Evolutionary conservation across 1,140 invertebrate genomes (phyloP), one percentile per base, ranked within the genome.

Genomic region (Temnothorax curvispinosus): DNA sequence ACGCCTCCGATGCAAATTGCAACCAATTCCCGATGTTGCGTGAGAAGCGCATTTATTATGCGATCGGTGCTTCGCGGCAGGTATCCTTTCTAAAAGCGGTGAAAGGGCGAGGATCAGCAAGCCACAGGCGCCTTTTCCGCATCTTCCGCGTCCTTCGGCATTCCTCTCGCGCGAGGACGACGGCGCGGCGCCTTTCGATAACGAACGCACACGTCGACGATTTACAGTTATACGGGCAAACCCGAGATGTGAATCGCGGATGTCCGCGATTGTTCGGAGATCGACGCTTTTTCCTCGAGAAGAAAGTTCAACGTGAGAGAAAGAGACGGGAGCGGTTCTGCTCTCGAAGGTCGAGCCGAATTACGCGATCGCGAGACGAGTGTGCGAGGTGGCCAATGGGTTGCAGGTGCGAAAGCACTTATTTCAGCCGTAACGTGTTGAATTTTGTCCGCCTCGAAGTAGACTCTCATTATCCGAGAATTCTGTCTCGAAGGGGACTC

Each of bases 61-160:
- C 52, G 44, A 80, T 52, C 76, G 60, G 27, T 13, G 13, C 15
- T 44, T 72, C 21, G 21, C 41, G 41, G 18, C 11, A 11, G 67
- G 41, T 47, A 35, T 50, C 13, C 69, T 74, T 74, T 60, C 56
- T 74, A 82, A 82, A 27, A 47, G n/a, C 69, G 54, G 41, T 75
- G 56, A 75, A 62, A 75, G 54, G 69, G 56, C 38, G 58, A 47
- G 18, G 75, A 54, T 50, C 47, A 60, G 52, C 72, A 41, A 27
- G 3, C 2, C 27, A 15, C 27, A 15, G 41, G 35, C 32, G 77
- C 35, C 64, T 81, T 41, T 74, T 71, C 71, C 80, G 67, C 27
- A 9, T 82, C 78, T 82, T 82, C 78, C 78, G 78, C 38, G 80
- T 82, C 67, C 80, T 82, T 82, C 80, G 80, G n/a, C 80, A 75